These are phyloP conservation scores for Laterallus jamaicensis DNA, from an alignment of 2,113 vertebrate species.

Conservation along the genomic window DNA sequence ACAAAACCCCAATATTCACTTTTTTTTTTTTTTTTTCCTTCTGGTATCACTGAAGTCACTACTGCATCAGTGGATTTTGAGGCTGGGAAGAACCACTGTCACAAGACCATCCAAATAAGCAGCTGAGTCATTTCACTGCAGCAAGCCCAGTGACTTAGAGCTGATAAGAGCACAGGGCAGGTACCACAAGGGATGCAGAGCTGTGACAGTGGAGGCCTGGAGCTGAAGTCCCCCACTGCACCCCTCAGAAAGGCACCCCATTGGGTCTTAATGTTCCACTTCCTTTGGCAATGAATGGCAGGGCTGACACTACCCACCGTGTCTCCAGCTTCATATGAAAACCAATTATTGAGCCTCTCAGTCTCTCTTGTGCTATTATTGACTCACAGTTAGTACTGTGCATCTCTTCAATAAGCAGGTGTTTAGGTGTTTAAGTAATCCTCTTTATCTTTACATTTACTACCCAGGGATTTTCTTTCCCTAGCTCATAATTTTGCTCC, in stretches of 20 bases:
- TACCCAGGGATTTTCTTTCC: not conserved
- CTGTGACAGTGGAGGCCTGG: not conserved
- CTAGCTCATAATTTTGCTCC: not conserved
- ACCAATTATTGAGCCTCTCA: not conserved
- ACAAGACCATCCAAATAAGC: not conserved
- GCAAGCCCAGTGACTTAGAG: not conserved
- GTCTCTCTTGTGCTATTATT: not conserved
- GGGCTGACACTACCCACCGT: not conserved
- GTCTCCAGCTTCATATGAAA: not conserved
- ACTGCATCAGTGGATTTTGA: not conserved
- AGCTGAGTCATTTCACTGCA: constrained; percentile 1
- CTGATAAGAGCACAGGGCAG: not conserved
- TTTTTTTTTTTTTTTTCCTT: not conserved
- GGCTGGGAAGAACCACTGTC: not conserved
- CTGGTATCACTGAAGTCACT: not conserved
- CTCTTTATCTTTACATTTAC: not conserved
- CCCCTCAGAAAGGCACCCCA: not conserved
- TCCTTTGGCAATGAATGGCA: not conserved
- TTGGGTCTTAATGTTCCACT: not conserved
- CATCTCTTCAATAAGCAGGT: not conserved
- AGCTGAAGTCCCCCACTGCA: not conserved
- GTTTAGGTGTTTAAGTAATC: not conserved
- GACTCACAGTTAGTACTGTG: not conserved
- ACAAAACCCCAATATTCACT: not conserved
- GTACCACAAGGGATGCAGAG: not conserved